Percentiles rank a stretch among this genome's conserved stretches.
Evolutionary conservation across 2,113 vertebrate species (phyloP).

Genomic region (Elephantulus edwardii): DNA sequence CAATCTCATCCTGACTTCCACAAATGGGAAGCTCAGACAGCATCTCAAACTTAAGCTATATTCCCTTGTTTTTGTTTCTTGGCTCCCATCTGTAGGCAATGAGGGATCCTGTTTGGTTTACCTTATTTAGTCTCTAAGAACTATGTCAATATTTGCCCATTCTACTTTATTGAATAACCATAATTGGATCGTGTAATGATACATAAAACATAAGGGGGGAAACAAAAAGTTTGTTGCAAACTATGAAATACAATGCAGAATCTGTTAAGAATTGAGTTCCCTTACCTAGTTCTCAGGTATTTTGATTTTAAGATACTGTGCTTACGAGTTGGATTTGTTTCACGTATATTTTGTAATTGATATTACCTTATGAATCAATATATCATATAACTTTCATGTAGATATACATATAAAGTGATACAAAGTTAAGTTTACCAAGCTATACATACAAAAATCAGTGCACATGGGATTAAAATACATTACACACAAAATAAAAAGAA

Average conservation of each 20-base stretch:
- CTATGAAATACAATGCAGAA: conserved; percentile 21
- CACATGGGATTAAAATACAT: conserved; percentile 39
- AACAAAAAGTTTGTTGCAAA: conserved; percentile 13
- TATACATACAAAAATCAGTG: conserved; percentile 20
- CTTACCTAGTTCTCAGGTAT: conserved; percentile 39
- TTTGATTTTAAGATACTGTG: conserved; percentile 32
- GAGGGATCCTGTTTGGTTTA: conserved; percentile 37
- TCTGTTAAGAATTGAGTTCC: conserved; percentile 57
- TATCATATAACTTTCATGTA: conserved; percentile 17
- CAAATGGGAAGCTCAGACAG: not conserved
- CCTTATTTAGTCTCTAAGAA: conserved; percentile 51
- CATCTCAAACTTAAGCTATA: not conserved
- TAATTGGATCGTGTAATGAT: conserved; percentile 30
- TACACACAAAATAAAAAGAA: conserved; percentile 58
- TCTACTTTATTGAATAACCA: conserved; percentile 59
- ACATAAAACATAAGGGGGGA: not conserved
- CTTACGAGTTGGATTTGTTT: conserved; percentile 60
- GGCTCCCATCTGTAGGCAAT: conserved; percentile 14
- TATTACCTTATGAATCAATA: conserved; percentile 43
- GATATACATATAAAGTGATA: not conserved
- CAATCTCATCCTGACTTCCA: not conserved
- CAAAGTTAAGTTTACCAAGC: conserved; percentile 42
- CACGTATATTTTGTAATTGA: conserved; percentile 43
- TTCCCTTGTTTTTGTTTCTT: not conserved
- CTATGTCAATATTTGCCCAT: conserved; percentile 23